These are phyloP conservation scores for Girardinus metallicus DNA, from an alignment of 2,797 vertebrate genomes.

Conservation along the genomic window DNA sequence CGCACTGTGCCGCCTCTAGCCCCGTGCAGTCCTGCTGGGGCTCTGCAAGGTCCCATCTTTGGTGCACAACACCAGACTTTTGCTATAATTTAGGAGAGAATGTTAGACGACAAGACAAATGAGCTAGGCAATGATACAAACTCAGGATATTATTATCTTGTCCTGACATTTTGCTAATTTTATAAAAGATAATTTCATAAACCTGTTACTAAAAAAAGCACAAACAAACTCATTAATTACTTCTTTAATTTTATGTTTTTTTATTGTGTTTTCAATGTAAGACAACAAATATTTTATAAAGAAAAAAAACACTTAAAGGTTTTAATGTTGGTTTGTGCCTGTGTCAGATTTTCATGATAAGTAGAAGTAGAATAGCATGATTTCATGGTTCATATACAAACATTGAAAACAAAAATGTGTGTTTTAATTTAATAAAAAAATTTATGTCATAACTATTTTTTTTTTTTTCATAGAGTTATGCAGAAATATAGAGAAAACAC, in stretches of 20 bases:
- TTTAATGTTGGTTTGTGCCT: background rate
- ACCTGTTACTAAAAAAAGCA: background rate
- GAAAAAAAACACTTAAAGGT: background rate
- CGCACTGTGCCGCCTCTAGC: constrained; percentile 57
- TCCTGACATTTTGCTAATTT: background rate
- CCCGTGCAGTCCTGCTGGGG: constrained; percentile 44
- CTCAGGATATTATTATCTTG: background rate
- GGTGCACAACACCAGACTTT: constrained; percentile 12
- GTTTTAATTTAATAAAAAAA: background rate
- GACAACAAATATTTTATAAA: background rate
- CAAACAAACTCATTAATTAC: background rate
- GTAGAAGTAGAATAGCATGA: background rate
- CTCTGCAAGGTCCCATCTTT: constrained; percentile 44
- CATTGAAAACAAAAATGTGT: background rate
- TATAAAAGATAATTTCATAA: background rate
- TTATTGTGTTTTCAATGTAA: background rate
- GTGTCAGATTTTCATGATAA: background rate
- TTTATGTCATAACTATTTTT: background rate
- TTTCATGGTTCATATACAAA: background rate
- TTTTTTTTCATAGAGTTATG: background rate
- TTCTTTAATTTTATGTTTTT: background rate
- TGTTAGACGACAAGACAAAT: background rate
- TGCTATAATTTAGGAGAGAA: background rate
- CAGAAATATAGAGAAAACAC: background rate
- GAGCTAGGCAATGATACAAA: background rate